A percentile compares a stretch with the other conserved stretches of the same genome.
Conservation (phyloP, 2,797 vertebrate species). For the Alcedo atthis region DNA sequence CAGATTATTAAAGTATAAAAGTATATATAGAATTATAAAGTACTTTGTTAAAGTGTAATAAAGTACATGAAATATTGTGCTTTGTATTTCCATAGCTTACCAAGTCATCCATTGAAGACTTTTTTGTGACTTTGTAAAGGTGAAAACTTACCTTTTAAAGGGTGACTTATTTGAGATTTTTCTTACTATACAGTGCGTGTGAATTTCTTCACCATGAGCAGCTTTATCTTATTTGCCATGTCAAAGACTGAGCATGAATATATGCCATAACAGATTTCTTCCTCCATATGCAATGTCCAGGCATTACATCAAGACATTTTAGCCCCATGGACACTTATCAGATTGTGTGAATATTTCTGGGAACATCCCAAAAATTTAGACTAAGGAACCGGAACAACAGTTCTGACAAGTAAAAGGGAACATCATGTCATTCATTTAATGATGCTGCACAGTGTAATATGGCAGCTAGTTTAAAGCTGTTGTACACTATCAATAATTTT, state of each 20-base stretch:
- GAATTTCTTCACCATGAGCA: neutral
- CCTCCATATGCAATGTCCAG: neutral
- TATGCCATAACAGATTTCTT: neutral
- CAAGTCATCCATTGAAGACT: neutral
- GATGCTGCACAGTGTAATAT: neutral
- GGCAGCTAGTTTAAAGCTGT: neutral
- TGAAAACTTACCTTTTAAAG: neutral
- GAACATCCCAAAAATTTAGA: neutral
- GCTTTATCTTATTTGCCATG: neutral
- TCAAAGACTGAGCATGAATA: neutral
- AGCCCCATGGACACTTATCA: neutral
- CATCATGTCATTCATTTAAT: neutral
- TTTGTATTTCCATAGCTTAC: neutral
- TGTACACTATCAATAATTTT: neutral
- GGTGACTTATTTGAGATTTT: neutral
- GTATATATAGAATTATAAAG: too few species aligned
- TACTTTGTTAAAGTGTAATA: neutral
- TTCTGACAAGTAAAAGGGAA: neutral
- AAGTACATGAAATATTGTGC: neutral
- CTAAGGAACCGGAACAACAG: neutral
- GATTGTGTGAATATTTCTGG: neutral
- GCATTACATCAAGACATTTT: neutral
- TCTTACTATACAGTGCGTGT: neutral
- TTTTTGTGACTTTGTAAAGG: neutral
- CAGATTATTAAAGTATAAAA: neutral